Evolutionary conservation across 2,113 vertebrate species (phyloP).

Genomic region (Telmatochromis sp.): DNA sequence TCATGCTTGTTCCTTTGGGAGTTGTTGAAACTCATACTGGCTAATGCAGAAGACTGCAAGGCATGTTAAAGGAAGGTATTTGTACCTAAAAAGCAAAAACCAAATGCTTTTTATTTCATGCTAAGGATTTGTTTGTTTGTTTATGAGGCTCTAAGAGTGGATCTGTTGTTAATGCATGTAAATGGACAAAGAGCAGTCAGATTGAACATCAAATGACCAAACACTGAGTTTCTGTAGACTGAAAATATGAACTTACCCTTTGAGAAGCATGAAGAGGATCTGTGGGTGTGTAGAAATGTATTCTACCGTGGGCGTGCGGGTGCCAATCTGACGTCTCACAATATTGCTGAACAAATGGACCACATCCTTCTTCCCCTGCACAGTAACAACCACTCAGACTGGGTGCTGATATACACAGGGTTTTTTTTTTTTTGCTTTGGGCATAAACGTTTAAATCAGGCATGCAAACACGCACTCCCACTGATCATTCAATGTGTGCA

Average conservation of each 20-base stretch:
- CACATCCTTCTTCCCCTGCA: conserved; percentile 79
- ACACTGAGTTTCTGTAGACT: neutral
- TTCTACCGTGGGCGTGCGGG: conserved; percentile 76
- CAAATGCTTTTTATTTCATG: neutral
- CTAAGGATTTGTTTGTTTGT: neutral
- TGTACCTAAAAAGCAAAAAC: neutral
- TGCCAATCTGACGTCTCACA: conserved; percentile 77
- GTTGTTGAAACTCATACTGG: conserved; percentile 47
- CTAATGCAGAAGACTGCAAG: neutral
- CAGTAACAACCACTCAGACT: neutral
- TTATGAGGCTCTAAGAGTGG: neutral
- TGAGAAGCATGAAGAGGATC: conserved; percentile 80
- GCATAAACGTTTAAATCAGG: neutral
- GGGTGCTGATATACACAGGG: neutral
- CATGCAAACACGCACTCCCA: neutral
- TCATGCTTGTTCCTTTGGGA: conserved; percentile 28
- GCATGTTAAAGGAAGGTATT: neutral
- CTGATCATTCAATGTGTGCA: neutral
- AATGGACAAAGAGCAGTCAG: neutral
- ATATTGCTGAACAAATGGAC: conserved; percentile 81
- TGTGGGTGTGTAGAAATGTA: conserved; percentile 77
- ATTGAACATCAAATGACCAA: neutral
- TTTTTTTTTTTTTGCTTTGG: neutral
- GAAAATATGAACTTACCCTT: conserved; percentile 66
- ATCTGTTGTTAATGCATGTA: neutral